phyloP scores from a whole-genome alignment of 2,888 invertebrate species.

The Drosophila acutilabella region DNA sequence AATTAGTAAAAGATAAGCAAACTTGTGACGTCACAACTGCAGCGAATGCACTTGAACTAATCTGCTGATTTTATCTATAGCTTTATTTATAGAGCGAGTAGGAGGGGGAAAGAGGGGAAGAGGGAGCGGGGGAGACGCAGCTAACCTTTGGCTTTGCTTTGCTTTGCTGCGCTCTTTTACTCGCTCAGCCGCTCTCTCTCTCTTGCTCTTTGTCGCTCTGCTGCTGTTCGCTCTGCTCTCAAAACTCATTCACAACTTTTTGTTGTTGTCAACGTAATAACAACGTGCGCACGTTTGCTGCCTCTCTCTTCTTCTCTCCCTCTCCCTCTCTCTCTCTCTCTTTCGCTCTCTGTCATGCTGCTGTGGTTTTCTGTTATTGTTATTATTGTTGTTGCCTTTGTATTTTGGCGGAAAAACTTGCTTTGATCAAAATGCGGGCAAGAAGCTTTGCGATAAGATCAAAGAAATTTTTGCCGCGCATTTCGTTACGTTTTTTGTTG shows the following conservation, averaged over 20 bases:
- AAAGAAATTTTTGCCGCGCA: conserved; percentile 85
- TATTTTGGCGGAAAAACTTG: conserved; percentile 85
- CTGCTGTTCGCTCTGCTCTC: not conserved
- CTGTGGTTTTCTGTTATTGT: conserved; percentile 58
- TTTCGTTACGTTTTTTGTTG: conserved; percentile 69
- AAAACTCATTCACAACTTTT: conserved; percentile 58
- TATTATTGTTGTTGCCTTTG: conserved; percentile 54
- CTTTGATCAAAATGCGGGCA: conserved; percentile 86
- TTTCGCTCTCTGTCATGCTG: conserved; percentile 46
- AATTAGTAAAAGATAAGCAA: conserved; percentile 3
- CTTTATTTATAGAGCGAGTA: not conserved
- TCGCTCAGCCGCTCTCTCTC: not conserved
- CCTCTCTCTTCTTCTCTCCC: conserved; percentile 12
- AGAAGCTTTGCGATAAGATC: conserved; percentile 85
- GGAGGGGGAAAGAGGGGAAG: conserved; percentile 3
- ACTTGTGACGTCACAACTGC: not conserved
- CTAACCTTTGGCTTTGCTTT: not conserved
- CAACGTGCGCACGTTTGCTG: conserved; percentile 11
- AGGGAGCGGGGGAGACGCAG: conserved; percentile 15
- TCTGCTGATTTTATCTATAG: not conserved
- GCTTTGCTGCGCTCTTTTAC: too few relatives aligned
- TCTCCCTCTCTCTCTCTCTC: not conserved
- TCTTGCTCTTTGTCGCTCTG: not conserved
- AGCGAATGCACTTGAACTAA: not conserved
- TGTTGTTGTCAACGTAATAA: conserved; percentile 51